A percentile compares a stretch with the other conserved stretches of the same genome.
Evolutionary conservation across 2,113 vertebrate species (phyloP).

Genomic region (Brachionichthys hirsutus): DNA sequence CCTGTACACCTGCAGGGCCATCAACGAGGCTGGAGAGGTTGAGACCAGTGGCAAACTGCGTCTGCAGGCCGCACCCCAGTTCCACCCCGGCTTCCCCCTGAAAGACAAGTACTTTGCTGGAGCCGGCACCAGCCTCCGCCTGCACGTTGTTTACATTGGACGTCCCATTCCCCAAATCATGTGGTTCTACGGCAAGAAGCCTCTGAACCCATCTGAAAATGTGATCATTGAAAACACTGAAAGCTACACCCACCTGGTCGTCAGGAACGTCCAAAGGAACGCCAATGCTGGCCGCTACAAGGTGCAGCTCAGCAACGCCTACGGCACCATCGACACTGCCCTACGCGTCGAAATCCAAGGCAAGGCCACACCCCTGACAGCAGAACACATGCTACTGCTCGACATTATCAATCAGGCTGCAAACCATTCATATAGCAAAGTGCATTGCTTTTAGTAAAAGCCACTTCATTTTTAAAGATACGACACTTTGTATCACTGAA

Average conservation of each 20-base stretch:
- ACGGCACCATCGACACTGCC: slow-evolving; percentile 87
- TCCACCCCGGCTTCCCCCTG: slow-evolving; percentile 93
- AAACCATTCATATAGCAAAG: no score
- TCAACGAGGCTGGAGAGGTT: slow-evolving; percentile 92
- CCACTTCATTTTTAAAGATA: no score
- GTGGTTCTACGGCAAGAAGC: slow-evolving; percentile 97
- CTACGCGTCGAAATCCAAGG: slow-evolving; percentile 98
- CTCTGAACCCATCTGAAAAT: slow-evolving; percentile 86
- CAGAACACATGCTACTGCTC: not conserved
- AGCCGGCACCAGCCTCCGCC: slow-evolving; percentile 91
- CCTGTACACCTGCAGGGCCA: slow-evolving; percentile 90
- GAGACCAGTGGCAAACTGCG: slow-evolving; percentile 94
- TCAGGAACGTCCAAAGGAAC: slow-evolving; percentile 94
- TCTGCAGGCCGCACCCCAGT: slow-evolving; percentile 91
- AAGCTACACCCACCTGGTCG: slow-evolving; percentile 93
- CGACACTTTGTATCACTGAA: no score
- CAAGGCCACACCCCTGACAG: slow-evolving; percentile 56
- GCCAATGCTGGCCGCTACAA: slow-evolving; percentile 94
- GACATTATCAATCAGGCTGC: no score
- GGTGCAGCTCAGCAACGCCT: slow-evolving; percentile 92
- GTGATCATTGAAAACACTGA: slow-evolving; percentile 96
- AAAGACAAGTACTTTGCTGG: slow-evolving; percentile 93
- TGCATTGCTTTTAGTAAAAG: no score
- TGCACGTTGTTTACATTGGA: slow-evolving; percentile 95
- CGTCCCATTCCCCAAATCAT: slow-evolving; percentile 97